Percentiles rank a stretch among this genome's conserved stretches.
Evolutionary conservation across 2,888 invertebrate species (phyloP).

Genomic region (Brenthis ino): DNA sequence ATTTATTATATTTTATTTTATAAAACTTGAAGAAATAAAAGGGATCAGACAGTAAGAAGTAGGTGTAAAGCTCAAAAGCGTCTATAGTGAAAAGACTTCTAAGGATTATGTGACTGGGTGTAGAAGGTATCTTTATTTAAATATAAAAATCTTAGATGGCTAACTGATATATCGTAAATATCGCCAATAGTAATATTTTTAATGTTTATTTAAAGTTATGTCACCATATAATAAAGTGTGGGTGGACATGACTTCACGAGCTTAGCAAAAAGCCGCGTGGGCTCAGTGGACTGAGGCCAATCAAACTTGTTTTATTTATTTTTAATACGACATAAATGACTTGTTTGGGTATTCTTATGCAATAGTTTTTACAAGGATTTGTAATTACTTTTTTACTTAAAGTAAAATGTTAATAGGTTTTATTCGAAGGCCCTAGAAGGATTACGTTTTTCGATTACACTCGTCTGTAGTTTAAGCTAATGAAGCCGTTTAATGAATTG

Average conservation of each 20-base stretch:
- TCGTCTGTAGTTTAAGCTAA: too few relatives aligned
- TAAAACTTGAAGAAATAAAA: neutral
- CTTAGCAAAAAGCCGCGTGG: slow-evolving; percentile 35
- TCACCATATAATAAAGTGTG: slow-evolving; percentile 30
- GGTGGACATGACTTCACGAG: slow-evolving; percentile 38
- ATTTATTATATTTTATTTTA: neutral
- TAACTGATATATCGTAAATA: neutral
- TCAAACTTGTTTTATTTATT: slow-evolving; percentile 19
- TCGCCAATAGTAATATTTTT: slow-evolving; percentile 16
- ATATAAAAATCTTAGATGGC: neutral
- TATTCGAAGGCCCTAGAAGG: too few relatives aligned
- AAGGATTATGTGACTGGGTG: neutral
- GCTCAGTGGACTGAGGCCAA: slow-evolving; percentile 28
- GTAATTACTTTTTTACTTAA: neutral
- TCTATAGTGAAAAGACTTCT: neutral
- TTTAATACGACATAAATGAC: slow-evolving; percentile 14
- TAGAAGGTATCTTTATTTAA: slow-evolving; percentile 4
- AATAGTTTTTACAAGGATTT: slow-evolving; percentile 1
- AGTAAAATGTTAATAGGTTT: too few relatives aligned
- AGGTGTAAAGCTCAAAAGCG: neutral
- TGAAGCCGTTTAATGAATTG: too few relatives aligned
- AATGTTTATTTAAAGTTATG: slow-evolving; percentile 32
- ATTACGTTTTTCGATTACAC: too few relatives aligned
- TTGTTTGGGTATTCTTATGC: slow-evolving; percentile 10
- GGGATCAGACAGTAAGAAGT: neutral